Evolutionary conservation across 37 sponge, comb jelly and placozoan genomes (phyloP).

Genomic region (Ianthella basta): DNA sequence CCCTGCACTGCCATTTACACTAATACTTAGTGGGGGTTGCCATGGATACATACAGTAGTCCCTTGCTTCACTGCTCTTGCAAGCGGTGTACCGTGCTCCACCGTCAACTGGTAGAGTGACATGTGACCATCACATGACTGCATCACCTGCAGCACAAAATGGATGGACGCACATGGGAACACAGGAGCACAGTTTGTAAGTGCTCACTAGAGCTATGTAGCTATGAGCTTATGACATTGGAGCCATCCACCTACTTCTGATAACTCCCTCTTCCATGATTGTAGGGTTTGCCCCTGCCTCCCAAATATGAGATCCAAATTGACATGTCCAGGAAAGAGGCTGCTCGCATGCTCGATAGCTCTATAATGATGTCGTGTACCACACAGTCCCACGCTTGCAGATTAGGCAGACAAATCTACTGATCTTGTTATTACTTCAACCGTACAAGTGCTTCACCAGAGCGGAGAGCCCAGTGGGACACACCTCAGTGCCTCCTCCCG

Average conservation of each 20-base stretch:
- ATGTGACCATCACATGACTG: constrained; percentile 62
- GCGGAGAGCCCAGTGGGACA: no score
- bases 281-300: constrained; percentile 63
- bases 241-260: constrained; percentile 12
- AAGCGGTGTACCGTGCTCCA: constrained; percentile 76
- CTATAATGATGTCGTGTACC: not conserved
- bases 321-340: constrained; percentile 51
- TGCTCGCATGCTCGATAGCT: constrained; percentile 39
- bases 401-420: not conserved
- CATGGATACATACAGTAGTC: constrained; percentile 31
- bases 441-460: no score
- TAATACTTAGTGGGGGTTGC: not conserved
- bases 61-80: constrained; percentile 43
- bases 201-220: no score
- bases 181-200: no score
- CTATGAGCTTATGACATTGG: no score
- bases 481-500: no score
- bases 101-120: constrained; percentile 84
- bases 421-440: not conserved
- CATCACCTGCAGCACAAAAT: constrained; percentile 29
- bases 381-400: not conserved
- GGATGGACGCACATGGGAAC: not conserved
- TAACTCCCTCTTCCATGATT: constrained; percentile 50
- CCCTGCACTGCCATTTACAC: not conserved
- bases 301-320: constrained; percentile 84